These are phyloP conservation scores for Heliconius melpomene DNA, from an alignment of 1,140 invertebrate genomes.

Conservation along the genomic window DNA sequence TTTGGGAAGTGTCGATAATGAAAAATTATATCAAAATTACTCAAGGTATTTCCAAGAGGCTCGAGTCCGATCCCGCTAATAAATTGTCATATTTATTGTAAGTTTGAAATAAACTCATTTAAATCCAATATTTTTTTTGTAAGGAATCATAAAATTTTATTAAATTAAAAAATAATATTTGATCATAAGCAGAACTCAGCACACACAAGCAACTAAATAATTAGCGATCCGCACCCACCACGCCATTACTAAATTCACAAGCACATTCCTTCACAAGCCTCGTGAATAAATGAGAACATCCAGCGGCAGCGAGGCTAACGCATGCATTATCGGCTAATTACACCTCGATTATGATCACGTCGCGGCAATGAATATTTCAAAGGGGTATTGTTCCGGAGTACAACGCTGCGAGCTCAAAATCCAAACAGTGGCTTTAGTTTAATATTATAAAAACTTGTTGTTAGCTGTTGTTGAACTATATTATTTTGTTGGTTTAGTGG, in stretches of 20 bases:
- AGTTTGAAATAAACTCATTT: no score
- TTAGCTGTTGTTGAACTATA: not conserved
- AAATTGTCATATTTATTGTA: no score
- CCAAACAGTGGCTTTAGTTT: constrained; percentile 40
- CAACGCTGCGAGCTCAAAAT: constrained; percentile 45
- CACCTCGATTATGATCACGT: constrained; percentile 68
- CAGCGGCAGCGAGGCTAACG: constrained; percentile 39
- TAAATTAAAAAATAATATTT: not conserved
- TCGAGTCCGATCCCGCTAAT: no score
- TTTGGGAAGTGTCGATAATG: no score
- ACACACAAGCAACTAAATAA: not conserved
- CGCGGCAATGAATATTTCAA: constrained; percentile 71
- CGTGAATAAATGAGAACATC: constrained; percentile 39
- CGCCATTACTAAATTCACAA: constrained; percentile 3
- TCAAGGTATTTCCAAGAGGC: no score
- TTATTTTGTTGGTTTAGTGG: not conserved
- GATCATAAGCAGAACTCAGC: no score
- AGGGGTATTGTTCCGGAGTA: constrained; percentile 53
- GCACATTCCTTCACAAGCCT: constrained; percentile 23
- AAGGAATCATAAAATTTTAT: no score
- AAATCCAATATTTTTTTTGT: no score
- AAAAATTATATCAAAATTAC: no score
- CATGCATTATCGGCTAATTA: constrained; percentile 69
- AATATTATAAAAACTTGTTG: constrained; percentile 17
- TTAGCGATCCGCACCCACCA: not conserved